Base-by-base conservation (phyloP, 2,888 invertebrate species). In the Philereme transversata region DNA sequence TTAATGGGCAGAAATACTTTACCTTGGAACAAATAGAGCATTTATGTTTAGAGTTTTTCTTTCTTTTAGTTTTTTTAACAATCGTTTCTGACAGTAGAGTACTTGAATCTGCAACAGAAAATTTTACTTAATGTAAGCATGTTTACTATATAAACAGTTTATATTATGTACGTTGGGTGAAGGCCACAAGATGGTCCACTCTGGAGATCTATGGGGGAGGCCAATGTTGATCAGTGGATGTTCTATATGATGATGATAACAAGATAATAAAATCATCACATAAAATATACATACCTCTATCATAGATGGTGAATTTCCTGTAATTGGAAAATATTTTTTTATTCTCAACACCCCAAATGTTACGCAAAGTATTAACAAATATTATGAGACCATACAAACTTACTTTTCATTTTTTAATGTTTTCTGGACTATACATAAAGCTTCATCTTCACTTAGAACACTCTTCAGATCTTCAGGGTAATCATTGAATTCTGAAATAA, bases 401-500 rank as follows among this genome's bases (percentile, higher is more conserved):
- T 64, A 74, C 73, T 67, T 75, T 64, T 65, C 64, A 61, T 60
- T 66, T 38, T 67, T 64, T 5, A 51, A 48, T 52, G 55, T 62
- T 34, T 75, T 65, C 56, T 74, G 74, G 48, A 72, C 60, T 55
- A 75, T 70, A 54, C 51, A 69, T 47, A 76, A 67, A 36, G 72
- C 57, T 54, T 78, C 76, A 62, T 67, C 68, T 7, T 75, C 76
- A 67, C 62, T 71, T 46, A 59, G 59, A 59, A 68, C 63, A 38
- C 74, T 67, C 68, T 65, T 68, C 45, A 73, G 57, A 48, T 82
- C 77, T 62, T 86, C 82, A 59, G 84, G 74, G 67, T 81, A 81
- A 65, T 83, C 75, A 50, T 52, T 56, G 22, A 40, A 10, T 33
- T 51, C 62, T 48, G 38, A 58, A 48, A 8, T 22, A 51, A 10